phyloP scores from a whole-genome alignment of 2,113 vertebrate genomes.

The Charadrius vociferus region DNA sequence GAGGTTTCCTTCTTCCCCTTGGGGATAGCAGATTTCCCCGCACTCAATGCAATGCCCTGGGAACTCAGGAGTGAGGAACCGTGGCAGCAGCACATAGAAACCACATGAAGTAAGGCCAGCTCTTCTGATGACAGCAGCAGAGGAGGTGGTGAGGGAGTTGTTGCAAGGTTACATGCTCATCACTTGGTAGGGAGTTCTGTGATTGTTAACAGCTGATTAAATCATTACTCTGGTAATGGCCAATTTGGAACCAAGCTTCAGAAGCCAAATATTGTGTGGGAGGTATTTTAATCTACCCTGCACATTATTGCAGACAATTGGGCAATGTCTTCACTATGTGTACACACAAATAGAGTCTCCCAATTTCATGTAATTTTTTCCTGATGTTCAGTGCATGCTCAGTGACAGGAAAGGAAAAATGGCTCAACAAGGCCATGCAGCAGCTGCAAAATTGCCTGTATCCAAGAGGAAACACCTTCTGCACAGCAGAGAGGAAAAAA shows the following conservation, averaged over 20 bases:
- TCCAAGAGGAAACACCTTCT: neutral
- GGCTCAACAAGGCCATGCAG: neutral
- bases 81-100: neutral
- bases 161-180: neutral
- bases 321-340: neutral
- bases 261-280: conserved; percentile 13
- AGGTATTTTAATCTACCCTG: conserved; percentile 37
- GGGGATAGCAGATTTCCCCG: neutral
- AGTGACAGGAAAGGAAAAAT: neutral
- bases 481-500: neutral
- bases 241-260: conserved; percentile 9
- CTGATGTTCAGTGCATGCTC: neutral
- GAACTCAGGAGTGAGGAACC: neutral
- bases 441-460: neutral
- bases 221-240: conserved; percentile 19
- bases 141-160: neutral
- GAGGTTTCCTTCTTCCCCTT: neutral
- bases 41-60: neutral
- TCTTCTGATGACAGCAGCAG: conserved; percentile 13
- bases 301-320: neutral
- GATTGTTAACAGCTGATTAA: conserved; percentile 41
- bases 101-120: neutral
- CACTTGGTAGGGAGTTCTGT: neutral
- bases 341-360: neutral
- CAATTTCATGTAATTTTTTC: conserved; percentile 28